Evolutionary conservation across 2,797 vertebrate genomes (phyloP).

Genomic region (Scolopax rusticola): DNA sequence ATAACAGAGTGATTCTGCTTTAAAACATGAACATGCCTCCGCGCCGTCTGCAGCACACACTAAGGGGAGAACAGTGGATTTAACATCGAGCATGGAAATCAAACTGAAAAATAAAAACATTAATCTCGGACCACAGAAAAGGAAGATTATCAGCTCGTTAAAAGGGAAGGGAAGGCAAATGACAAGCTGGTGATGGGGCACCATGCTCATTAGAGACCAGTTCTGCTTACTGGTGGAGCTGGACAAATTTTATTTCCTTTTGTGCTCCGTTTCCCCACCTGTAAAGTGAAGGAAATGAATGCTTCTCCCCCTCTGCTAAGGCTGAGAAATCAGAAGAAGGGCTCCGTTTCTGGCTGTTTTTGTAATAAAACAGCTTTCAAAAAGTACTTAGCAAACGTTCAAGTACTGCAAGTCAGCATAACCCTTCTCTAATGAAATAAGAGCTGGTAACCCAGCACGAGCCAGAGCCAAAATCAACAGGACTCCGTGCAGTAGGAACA

Average conservation of each 20-base stretch:
- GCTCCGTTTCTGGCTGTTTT: background rate
- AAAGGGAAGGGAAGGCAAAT: background rate
- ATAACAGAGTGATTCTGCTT: background rate
- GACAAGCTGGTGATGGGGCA: background rate
- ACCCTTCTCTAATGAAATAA: background rate
- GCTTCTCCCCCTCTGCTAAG: background rate
- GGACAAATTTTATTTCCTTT: background rate
- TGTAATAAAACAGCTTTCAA: background rate
- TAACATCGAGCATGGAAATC: background rate
- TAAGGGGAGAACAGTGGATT: background rate
- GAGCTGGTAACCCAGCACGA: background rate
- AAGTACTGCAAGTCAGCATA: background rate
- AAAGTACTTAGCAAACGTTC: background rate
- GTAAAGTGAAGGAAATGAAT: background rate
- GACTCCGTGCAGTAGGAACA: background rate
- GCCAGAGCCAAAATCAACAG: background rate
- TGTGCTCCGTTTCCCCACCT: background rate
- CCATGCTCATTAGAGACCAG: background rate
- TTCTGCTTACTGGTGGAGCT: background rate
- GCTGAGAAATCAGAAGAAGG: background rate
- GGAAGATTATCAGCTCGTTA: background rate
- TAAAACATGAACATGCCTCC: background rate
- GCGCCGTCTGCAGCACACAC: rapidly evolving
- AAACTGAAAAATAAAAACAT: background rate
- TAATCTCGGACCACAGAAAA: background rate